Evolutionary conservation across 1,140 invertebrate genomes (phyloP).

Genomic region (Himalopsyche phryganea): DNA sequence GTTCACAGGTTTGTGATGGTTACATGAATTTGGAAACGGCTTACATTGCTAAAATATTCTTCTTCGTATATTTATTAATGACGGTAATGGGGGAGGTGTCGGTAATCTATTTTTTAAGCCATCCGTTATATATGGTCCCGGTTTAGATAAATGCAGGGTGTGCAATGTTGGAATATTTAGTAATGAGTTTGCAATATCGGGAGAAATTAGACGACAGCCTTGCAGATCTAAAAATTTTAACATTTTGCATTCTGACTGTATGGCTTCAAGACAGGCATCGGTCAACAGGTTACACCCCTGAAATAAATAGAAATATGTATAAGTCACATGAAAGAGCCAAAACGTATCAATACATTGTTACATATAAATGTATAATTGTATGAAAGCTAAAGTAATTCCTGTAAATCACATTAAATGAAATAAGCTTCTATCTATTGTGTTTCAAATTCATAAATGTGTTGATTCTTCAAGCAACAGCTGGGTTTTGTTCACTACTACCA

Average conservation of each 20-base stretch:
- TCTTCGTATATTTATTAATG: constrained; percentile 40
- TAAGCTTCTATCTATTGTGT: too few relatives aligned
- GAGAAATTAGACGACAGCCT: constrained; percentile 56
- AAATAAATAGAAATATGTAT: constrained; percentile 16
- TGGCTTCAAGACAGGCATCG: constrained; percentile 57
- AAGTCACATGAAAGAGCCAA: constrained; percentile 1
- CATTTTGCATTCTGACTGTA: constrained; percentile 56
- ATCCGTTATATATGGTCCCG: constrained; percentile 45
- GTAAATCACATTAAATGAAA: too few relatives aligned
- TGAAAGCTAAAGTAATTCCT: too few relatives aligned
- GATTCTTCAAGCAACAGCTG: too few relatives aligned
- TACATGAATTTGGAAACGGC: too few relatives aligned
- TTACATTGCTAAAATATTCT: constrained; percentile 20
- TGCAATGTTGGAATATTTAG: constrained; percentile 49
- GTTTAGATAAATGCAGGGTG: constrained; percentile 47
- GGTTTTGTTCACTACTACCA: too few relatives aligned
- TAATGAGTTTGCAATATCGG: constrained; percentile 51
- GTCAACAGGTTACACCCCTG: constrained; percentile 66
- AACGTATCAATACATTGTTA: too few relatives aligned
- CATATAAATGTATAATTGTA: too few relatives aligned
- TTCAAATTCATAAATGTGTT: too few relatives aligned
- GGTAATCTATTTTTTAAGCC: constrained; percentile 43
- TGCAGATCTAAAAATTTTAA: constrained; percentile 59
- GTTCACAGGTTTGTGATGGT: too few relatives aligned
- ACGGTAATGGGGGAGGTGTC: constrained; percentile 40